phyloP scores from a whole-genome alignment of 2,888 invertebrate species.

The Conomelus anceps region DNA sequence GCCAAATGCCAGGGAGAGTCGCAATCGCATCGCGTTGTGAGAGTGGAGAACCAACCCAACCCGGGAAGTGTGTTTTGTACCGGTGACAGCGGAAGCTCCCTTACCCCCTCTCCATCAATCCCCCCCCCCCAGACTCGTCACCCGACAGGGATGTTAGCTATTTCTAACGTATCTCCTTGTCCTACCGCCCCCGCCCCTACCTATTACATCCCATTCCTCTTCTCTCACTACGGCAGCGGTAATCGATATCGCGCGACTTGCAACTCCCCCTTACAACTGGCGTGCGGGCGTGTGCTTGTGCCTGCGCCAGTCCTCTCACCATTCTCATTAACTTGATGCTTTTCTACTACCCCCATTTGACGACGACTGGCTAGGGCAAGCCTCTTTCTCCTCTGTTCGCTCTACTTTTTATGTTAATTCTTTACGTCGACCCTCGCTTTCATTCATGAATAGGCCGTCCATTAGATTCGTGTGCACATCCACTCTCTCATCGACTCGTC shows the following conservation, averaged over 20 bases:
- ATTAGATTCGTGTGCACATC: not conserved
- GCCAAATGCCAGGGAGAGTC: not conserved
- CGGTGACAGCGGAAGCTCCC: not conserved
- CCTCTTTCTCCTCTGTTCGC: not conserved
- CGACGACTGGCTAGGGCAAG: not conserved
- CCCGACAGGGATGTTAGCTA: not conserved
- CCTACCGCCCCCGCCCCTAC: not conserved
- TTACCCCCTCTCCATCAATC: not conserved
- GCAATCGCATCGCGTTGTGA: too few relatives aligned
- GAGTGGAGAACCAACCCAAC: not conserved
- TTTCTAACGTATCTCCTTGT: constrained; percentile 5
- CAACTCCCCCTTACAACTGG: not conserved
- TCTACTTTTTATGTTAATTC: not conserved
- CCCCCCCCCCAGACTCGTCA: not conserved
- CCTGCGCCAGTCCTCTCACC: not conserved
- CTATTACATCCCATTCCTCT: not conserved
- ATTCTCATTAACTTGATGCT: not conserved
- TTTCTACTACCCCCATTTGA: not conserved
- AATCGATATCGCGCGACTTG: constrained; percentile 6
- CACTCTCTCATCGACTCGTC: not conserved
- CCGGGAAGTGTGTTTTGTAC: not conserved
- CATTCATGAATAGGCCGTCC: not conserved
- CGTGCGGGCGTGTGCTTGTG: not conserved
- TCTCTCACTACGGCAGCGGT: not conserved
- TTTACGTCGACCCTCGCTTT: not conserved